Evolutionary conservation across 2,888 invertebrate genomes (phyloP), one percentile per base, ranked within the genome.

Genomic region (Cephus pygmeus): DNA sequence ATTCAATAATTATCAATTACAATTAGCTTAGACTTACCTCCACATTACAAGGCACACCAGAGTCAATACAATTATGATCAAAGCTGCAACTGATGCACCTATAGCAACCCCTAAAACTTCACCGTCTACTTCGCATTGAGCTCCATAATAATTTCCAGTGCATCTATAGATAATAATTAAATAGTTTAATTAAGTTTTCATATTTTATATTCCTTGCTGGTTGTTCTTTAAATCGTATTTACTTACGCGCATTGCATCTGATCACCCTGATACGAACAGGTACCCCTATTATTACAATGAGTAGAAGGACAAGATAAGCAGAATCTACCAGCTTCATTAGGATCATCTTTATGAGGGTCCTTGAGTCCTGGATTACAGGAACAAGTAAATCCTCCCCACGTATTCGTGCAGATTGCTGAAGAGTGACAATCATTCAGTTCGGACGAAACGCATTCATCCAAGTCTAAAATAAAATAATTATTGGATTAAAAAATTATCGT

Each of bases 101-200:
- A 97, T 96, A 0, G 98, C 97, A 34, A 98, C 98, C 0, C 97
- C 97, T 33, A 98, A 92, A 75, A 98, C 97, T 92, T 98, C 98
- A 0, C 97, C 98, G 90, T 98, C 98, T 76, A 98, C 95, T 91
- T 98, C 97, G 87, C 98, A 98, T 83, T 96, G 95, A 0, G 95
- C 94, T 0, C 98, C 98, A 90, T 97, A 98, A 91, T 97, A 97
- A 82, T 96, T 96, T 0, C 97, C 95, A n/a, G 95, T 93, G 86
- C 98, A 98, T 76, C 96, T 96, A 89, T 83, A 92, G 81, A 87
- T 34, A 12, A 35, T 56, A 56, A 56, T 56, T 56, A 23, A 23
- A 56, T 56, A 11, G 11, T 75, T 76, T 6, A 15, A n/a, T 76
- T 36, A n/a, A 11, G 11, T 33, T 35, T 40, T 69, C 4, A 74